A percentile compares a stretch with the other conserved stretches of the same genome.
These are phyloP conservation scores for Rhyacichthys aspro DNA, from an alignment of 2,797 vertebrate species.

Conservation along the genomic window DNA sequence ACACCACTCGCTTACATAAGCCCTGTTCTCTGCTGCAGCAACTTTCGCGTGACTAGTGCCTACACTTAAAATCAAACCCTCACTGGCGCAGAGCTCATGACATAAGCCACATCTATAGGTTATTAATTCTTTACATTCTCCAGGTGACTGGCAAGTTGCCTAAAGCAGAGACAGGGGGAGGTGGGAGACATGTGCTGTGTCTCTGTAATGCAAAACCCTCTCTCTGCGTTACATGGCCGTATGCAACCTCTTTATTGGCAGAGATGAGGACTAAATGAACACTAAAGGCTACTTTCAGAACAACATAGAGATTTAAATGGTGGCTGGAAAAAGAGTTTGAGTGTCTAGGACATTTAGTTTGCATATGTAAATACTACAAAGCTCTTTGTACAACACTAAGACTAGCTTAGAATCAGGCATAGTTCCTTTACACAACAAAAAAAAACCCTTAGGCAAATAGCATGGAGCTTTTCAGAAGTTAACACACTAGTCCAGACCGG, in stretches of 20 bases:
- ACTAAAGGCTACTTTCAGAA: too few relatives aligned
- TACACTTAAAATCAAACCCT: background rate
- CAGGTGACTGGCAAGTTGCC: background rate
- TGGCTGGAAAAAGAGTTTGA: too few relatives aligned
- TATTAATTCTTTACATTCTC: background rate
- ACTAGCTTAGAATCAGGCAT: too few relatives aligned
- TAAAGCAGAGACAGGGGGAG: background rate
- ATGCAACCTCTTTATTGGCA: background rate
- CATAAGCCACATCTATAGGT: background rate
- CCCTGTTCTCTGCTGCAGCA: background rate
- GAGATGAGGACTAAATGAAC: background rate
- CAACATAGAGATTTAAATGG: too few relatives aligned
- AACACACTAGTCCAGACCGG: slow-evolving; percentile 24
- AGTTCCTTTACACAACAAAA: background rate
- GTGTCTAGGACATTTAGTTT: too few relatives aligned
- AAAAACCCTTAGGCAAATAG: background rate
- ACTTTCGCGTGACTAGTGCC: background rate
- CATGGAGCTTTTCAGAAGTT: background rate
- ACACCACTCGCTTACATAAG: slow-evolving; percentile 1
- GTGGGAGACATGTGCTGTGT: background rate
- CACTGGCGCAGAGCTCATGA: background rate
- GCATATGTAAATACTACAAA: too few relatives aligned
- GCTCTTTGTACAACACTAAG: too few relatives aligned
- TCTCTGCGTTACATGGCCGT: background rate
- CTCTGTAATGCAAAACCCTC: background rate